Evolutionary conservation across 2,113 vertebrate genomes (phyloP), one percentile per base, ranked within the genome.

Genomic region (Dipodomys ordii): DNA sequence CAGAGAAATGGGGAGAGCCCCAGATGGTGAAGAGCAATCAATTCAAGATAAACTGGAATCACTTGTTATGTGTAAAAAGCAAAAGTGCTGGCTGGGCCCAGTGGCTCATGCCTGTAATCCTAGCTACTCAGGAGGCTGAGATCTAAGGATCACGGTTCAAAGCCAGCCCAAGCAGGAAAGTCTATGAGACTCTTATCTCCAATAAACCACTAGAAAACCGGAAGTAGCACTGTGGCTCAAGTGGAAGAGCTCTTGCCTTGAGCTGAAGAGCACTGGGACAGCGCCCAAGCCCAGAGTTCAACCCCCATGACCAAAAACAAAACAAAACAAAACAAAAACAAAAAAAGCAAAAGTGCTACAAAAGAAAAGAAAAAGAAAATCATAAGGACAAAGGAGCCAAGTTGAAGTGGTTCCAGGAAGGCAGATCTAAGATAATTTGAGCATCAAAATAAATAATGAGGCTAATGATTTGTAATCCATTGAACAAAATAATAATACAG

Each of bases 401-500:
- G 62, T 6, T 79, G 19, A 87, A 83, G 35, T 30, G 23, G 44
- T 16, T 94, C 49, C 23, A 44, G 53, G 30, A 77, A 92, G 39
- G 12, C 39, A 53, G 92, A 44, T 80, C 19, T 62, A 20, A 90
- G 67, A 73, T 22, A 84, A 39, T 90, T 46, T 90, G 30, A 67
- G 46, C n/a, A 62, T 71, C 35, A 85, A 69, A 83, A 86, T 85
- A 85, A 88, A 79, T 79, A 87, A 89, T 80, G 22, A 53, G 35
- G 11, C 23, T 73, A 74, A 68, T 74, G 28, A 85, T 15, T 88
- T 92, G 35, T 39, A 90, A 94, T 81, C 22, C 32, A 78, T 10
- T 83, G 88, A 90, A 39, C 30, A 93, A 88, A 94, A 84, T 8
- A 95, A 67, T 30, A 85, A 71, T 39, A n/a, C 8, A 28, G 35